Evolutionary conservation across 1,140 invertebrate genomes (phyloP), one percentile per base, ranked within the genome.

Genomic region (Anastrepha ludens): DNA sequence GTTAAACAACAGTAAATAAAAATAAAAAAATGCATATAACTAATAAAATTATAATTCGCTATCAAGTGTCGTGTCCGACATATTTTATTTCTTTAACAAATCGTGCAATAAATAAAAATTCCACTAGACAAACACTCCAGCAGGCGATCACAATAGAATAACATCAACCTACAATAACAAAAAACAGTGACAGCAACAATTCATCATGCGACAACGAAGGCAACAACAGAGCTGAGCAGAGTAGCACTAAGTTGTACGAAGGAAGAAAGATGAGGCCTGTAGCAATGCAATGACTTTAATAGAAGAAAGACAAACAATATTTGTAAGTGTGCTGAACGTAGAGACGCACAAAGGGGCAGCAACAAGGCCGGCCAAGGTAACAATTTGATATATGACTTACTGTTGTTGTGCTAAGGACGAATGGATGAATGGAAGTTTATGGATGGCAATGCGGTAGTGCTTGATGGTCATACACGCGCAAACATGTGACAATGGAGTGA

Each of bases 31-130:
- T 44, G 3, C 5, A 62, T 4, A 67, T 8, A 67, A 29, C 47
- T 17, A 81, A 81, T 55, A 81, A 81, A 58, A 81, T 7, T 55
- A 81, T 58, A 81, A 81, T 81, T 13, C 50, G 74, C 20, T 81
- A 47, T 81, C 74, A 81, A 81, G 47, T 55, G 74, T 55, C 74
- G 55, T 81, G 44, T 29, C 74, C 15, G 44, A 81, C 74, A 81
- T 29, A 20, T 50, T 81, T 81, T 81, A 81, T 81, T 55, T 50
- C 47, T 81, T 29, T 8, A 81, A 47, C 47, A 81, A 81, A 81
- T 58, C 74, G 47, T 55, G n/a, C n/a, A 81, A 81, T 81, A 81
- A 81, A 81, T 81, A 81, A 81, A 81, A 81, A 9, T 29, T 81
- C 6, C 47, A 81, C n/a, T 55, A 81, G 41, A 81, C 47, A 50